Percentiles rank a stretch among this genome's conserved stretches.
These are phyloP conservation scores for Eublepharis macularius DNA, from an alignment of 2,113 vertebrate genomes.

Conservation along the genomic window DNA sequence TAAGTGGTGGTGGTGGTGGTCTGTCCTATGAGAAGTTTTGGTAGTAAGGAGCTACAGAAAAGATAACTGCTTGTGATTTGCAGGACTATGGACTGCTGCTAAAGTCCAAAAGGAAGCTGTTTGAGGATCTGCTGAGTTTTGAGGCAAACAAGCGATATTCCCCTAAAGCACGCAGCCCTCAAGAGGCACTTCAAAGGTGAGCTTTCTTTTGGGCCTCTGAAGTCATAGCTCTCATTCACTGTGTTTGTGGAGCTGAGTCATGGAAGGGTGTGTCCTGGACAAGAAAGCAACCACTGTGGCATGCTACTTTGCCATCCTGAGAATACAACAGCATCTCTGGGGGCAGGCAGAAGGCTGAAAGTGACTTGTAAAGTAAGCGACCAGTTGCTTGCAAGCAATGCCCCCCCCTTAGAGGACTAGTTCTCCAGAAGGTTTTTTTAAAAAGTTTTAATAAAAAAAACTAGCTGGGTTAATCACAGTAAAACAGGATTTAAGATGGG, in stretches of 20 bases:
- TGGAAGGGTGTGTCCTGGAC: not conserved
- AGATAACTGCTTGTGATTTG: slow-evolving; percentile 40
- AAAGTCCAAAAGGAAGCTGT: slow-evolving; percentile 54
- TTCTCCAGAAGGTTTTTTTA: not conserved
- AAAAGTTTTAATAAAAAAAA: not conserved
- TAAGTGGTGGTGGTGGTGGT: not conserved
- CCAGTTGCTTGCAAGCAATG: no score
- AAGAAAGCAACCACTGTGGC: not conserved
- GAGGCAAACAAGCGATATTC: slow-evolving; percentile 65
- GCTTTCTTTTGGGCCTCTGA: slow-evolving; percentile 9
- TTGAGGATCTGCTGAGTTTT: slow-evolving; percentile 73
- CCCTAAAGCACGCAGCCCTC: slow-evolving; percentile 67
- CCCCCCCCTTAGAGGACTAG: no score
- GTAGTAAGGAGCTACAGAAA: not conserved
- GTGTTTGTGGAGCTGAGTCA: no score
- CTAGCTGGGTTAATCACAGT: not conserved
- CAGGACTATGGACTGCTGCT: slow-evolving; percentile 53
- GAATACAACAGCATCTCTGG: no score
- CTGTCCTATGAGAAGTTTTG: not conserved
- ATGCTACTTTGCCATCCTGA: not conserved
- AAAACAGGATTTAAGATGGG: not conserved
- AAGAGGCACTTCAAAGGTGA: slow-evolving; percentile 80
- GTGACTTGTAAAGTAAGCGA: no score
- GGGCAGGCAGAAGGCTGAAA: no score
- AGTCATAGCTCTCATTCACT: not conserved